These are phyloP conservation scores for Nezara viridula DNA, from an alignment of 2,888 invertebrate genomes.

Conservation along the genomic window DNA sequence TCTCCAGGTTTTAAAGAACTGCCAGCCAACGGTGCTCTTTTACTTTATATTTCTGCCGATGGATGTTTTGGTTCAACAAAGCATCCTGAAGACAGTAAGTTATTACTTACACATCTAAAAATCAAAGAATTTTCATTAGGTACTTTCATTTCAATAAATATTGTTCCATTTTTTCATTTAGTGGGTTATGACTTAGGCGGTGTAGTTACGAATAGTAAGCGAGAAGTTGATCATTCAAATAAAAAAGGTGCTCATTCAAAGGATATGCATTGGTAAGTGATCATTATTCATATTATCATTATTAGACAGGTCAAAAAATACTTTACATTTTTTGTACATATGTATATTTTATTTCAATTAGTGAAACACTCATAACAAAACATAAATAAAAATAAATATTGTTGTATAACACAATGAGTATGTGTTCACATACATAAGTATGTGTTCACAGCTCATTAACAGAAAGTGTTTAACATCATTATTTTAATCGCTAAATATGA, in stretches of 20 bases:
- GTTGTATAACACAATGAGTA: background rate
- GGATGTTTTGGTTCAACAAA: conserved; percentile 86
- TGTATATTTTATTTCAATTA: background rate
- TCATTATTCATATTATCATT: background rate
- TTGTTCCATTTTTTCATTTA: conserved; percentile 68
- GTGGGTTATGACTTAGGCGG: conserved; percentile 94
- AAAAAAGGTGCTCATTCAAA: conserved; percentile 69
- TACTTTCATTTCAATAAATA: background rate
- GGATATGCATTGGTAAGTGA: conserved; percentile 72
- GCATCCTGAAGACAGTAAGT: conserved; percentile 90
- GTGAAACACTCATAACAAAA: background rate
- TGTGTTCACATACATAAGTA: background rate
- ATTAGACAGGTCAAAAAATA: background rate
- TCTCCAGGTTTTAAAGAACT: conserved; percentile 89
- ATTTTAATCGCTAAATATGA: background rate
- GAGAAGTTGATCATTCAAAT: conserved; percentile 76
- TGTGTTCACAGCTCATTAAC: background rate
- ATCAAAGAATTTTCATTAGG: background rate
- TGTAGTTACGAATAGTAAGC: conserved; percentile 87
- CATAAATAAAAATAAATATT: background rate
- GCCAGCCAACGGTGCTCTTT: conserved; percentile 89
- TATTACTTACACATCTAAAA: no score
- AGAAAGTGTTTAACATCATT: background rate
- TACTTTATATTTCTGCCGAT: conserved; percentile 95
- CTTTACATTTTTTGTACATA: background rate